Evolutionary conservation across 1,140 invertebrate genomes (phyloP).

Genomic region (Pemphigus obesinymphae): DNA sequence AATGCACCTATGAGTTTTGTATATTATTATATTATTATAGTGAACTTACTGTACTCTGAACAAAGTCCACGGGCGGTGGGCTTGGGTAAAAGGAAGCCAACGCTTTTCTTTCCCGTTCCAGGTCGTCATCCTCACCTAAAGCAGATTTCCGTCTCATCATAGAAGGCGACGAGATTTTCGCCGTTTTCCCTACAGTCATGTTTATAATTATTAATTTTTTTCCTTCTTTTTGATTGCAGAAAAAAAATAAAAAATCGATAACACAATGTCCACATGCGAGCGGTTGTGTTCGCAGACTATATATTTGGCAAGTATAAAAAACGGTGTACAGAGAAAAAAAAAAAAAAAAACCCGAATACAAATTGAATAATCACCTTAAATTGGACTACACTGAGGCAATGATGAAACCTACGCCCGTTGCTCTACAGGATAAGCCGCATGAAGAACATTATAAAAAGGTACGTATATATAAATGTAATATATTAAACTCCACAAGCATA

Average conservation of each 20-base stretch:
- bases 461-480: no score
- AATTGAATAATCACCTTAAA: conserved; percentile 40
- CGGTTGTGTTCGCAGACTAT: background rate
- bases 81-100: conserved; percentile 33
- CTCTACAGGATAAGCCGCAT: background rate
- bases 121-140: background rate
- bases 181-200: conserved; percentile 34
- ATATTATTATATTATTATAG: no score
- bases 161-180: conserved; percentile 22
- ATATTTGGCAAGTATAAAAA: conserved; percentile 11
- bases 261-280: background rate
- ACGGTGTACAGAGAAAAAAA: background rate
- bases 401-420: conserved; percentile 17
- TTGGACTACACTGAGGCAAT: conserved; percentile 36
- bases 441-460: conserved; percentile 28
- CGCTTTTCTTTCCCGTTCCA: conserved; percentile 4
- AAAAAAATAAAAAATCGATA: background rate
- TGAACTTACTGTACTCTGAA: conserved; percentile 25
- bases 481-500: background rate
- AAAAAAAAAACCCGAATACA: background rate
- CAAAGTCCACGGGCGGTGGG: conserved; percentile 34
- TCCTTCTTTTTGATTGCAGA: background rate
- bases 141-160: conserved; percentile 23
- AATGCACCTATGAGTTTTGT: background rate
- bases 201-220: background rate